These are phyloP conservation scores for Nothobranchius kuhntae DNA, from an alignment of 2,113 vertebrate genomes.

Conservation along the genomic window DNA sequence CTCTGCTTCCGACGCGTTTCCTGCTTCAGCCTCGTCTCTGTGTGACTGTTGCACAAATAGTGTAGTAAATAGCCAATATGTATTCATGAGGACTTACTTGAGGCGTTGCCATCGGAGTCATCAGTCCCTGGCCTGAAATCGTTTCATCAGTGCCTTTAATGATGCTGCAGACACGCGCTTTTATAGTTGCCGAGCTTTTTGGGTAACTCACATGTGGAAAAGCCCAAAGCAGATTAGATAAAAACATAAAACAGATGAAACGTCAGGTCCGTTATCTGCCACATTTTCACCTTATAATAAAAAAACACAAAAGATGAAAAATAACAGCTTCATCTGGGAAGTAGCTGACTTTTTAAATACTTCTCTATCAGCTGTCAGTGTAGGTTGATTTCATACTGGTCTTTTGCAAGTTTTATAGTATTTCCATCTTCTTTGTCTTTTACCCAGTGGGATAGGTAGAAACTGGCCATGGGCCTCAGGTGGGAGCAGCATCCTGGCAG, in stretches of 20 bases:
- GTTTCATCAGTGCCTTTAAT: constrained; percentile 42
- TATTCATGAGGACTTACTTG: constrained; percentile 54
- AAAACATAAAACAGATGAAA: too few relatives aligned
- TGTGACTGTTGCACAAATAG: constrained; percentile 3
- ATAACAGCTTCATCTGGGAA: background rate
- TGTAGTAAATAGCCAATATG: constrained; percentile 35
- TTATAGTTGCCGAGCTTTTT: constrained; percentile 27
- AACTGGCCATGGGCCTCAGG: constrained; percentile 99
- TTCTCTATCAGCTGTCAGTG: background rate
- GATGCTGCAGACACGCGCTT: constrained; percentile 20
- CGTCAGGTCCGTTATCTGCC: constrained; percentile 7
- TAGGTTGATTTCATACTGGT: background rate
- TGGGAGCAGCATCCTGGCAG: constrained; percentile 98
- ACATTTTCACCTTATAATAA: background rate
- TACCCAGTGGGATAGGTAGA: constrained; percentile 88
- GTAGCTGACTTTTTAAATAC: background rate
- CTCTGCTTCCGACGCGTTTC: constrained; percentile 15
- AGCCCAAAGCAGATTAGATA: too few relatives aligned
- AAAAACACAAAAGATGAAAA: background rate
- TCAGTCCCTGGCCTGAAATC: constrained; percentile 50
- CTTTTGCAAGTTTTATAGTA: background rate
- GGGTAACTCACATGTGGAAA: too few relatives aligned
- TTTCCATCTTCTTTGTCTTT: background rate
- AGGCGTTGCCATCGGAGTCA: constrained; percentile 37
- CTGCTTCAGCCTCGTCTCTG: background rate